Base-by-base conservation (phyloP, 2,888 invertebrate genomes). In the Lepetodrilus schrolli region DNA sequence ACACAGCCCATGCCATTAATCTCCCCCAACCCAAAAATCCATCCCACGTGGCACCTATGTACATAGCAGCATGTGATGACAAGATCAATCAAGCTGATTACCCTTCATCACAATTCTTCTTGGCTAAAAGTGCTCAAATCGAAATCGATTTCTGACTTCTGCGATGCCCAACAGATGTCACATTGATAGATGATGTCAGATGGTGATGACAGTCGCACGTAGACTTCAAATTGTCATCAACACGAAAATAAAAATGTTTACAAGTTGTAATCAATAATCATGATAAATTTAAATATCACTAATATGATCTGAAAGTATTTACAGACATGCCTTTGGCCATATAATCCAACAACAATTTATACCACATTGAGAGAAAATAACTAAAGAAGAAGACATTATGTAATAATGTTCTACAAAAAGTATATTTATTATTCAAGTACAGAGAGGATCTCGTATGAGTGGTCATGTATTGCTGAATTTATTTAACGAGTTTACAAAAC, bases 71-170 rank as follows among this genome's bases (percentile, higher is more conserved):
- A 26, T 13, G 30, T 51, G 13, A 30, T 58, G 58, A 58, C 17
- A 17, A 5, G 58, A 58, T 58, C 34, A 34, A 58, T 58, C 17
- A 21, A 17, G 58, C 17, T 26, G 58, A 58, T 58, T 17, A 48
- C 21, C 48, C 20, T 48, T 4, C 58, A 58, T 58, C 58, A 34
- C 58, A 58, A 7, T 30, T 58, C 58, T 10, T 58, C 58, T 58
- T 30, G 34, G 17, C 58, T 43, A 17, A 43, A n/a, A 17, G 43
- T 13, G 17, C 30, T 30, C 5, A 58, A 58, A 58, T 58, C 34
- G 58, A 58, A 58, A 58, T 58, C 34, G 58, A 58, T 58, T 34
- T 2, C 30, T 30, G 30, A 23, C 23, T 17, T 30, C 34, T 1
- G 7, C n/a, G 21, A 58, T 17, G 58, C 17, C 30, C 58, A 58